Evolutionary conservation across 2,113 vertebrate species (phyloP).

Genomic region (Laticauda colubrina): DNA sequence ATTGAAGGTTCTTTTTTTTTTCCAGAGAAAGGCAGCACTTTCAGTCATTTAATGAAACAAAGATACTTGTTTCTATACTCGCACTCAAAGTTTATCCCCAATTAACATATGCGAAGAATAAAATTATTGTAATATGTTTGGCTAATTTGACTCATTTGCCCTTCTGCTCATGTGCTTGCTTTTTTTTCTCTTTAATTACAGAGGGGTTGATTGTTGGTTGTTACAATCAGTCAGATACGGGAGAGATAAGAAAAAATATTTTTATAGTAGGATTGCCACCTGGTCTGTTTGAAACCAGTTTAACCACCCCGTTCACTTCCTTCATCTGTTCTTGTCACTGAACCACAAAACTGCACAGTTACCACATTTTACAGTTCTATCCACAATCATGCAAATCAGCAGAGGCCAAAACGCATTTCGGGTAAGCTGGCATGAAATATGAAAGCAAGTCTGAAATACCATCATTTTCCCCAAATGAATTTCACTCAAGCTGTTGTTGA

Average conservation of each 20-base stretch:
- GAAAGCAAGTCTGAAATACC: background rate
- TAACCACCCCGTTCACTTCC: background rate
- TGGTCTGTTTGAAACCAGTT: background rate
- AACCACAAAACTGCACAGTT: background rate
- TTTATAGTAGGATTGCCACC: slow-evolving; percentile 26
- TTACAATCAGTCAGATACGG: background rate
- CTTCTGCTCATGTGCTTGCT: background rate
- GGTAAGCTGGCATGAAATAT: background rate
- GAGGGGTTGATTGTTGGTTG: background rate
- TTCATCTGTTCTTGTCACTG: background rate
- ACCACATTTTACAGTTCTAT: background rate
- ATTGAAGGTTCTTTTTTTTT: background rate
- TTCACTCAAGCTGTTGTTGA: too few species aligned
- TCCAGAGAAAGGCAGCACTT: background rate
- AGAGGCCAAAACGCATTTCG: background rate
- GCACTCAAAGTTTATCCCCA: background rate
- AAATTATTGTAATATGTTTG: background rate
- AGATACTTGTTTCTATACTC: background rate
- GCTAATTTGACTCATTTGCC: slow-evolving; percentile 18
- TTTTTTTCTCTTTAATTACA: background rate
- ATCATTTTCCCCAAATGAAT: background rate
- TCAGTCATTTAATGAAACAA: slow-evolving; percentile 18
- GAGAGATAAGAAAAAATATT: background rate
- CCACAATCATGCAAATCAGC: background rate
- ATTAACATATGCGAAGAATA: background rate